Evolutionary conservation across 2,113 vertebrate genomes (phyloP), one percentile per base, ranked within the genome.

Genomic region (Tricholaema leucomelas): DNA sequence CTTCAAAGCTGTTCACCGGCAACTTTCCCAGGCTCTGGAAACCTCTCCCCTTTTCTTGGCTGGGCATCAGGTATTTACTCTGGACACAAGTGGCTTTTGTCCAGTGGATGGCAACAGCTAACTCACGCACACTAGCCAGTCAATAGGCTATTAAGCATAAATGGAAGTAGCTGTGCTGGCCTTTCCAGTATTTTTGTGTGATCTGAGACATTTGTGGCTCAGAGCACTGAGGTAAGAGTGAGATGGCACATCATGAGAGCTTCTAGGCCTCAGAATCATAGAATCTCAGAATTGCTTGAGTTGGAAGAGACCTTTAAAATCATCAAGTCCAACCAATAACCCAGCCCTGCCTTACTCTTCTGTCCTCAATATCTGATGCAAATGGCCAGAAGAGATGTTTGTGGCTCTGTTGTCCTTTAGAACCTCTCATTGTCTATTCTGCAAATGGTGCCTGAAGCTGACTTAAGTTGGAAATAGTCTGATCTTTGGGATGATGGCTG

Each of bases 91-190:
- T 69, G 64, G 66, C 48, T 50, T 87, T 36, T 69, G 24, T 74
- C 52, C 66, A 5, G 24, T 8, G 52, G 10, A 18, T 82, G 35
- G 31, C 76, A 81, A 5, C 1, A 55, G 64, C 23, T 55, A 69
- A 31, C n/a, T 69, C 28, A 0, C n/a, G n/a, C 1, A 0, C 8
- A 0, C 58, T 44, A 9, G 3, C 54, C 84, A 71, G 15, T 12
- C 35, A 11, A 1, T 38, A 23, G 4, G 44, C 8, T 28, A 2
- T 74, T 44, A 46, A 73, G 35, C 56, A 11, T 54, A 36, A 74
- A 77, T 21, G 36, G 52, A 63, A 31, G 31, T 50, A 50, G 42
- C 59, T 82, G 14, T 78, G 87, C 85, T 20, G 36, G 50, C 42
- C 52, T 38, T 74, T 4, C 2, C 55, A 25, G 9, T 28, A 3